These are phyloP conservation scores for Antedon mediterranea DNA, from an alignment of 53 echinoderm and acorn worm species.

Conservation along the genomic window DNA sequence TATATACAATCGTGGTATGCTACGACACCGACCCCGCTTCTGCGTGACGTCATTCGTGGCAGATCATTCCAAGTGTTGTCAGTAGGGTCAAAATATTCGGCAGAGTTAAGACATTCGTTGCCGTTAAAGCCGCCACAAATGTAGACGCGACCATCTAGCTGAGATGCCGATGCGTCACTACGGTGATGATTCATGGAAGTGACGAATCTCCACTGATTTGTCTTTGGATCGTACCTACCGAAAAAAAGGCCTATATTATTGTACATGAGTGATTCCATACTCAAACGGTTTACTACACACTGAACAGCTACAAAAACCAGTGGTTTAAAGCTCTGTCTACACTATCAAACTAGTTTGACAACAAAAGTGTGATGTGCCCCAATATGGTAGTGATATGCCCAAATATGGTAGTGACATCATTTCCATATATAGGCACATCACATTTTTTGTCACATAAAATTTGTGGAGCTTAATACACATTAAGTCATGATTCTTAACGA, in stretches of 20 bases:
- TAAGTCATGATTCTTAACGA: too few relatives aligned
- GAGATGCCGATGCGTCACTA: constrained; percentile 70
- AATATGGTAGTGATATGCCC: too few relatives aligned
- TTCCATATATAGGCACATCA: too few relatives aligned
- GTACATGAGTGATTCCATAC: too few relatives aligned
- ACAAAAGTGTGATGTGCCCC: too few relatives aligned
- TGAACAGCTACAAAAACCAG: too few relatives aligned
- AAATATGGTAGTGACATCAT: too few relatives aligned
- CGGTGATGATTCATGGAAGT: constrained; percentile 86
- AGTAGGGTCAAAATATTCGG: constrained; percentile 65
- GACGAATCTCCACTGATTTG: constrained; percentile 80
- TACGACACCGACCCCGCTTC: constrained; percentile 90
- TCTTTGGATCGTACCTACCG: constrained; percentile 37
- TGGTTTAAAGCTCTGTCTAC: too few relatives aligned
- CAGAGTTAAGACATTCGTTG: constrained; percentile 85
- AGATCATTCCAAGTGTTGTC: constrained; percentile 71
- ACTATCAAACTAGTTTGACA: too few relatives aligned
- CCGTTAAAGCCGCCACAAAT: constrained; percentile 94
- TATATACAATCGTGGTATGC: constrained; percentile 70
- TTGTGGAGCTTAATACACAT: too few relatives aligned
- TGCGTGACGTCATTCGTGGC: constrained; percentile 81
- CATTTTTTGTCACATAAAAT: too few relatives aligned
- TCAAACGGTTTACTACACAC: too few relatives aligned
- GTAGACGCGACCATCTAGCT: constrained; percentile 46
- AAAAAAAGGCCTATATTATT: not conserved